Conservation (phyloP, 2,113 vertebrate species). For the Oreotrochilus melanogaster region DNA sequence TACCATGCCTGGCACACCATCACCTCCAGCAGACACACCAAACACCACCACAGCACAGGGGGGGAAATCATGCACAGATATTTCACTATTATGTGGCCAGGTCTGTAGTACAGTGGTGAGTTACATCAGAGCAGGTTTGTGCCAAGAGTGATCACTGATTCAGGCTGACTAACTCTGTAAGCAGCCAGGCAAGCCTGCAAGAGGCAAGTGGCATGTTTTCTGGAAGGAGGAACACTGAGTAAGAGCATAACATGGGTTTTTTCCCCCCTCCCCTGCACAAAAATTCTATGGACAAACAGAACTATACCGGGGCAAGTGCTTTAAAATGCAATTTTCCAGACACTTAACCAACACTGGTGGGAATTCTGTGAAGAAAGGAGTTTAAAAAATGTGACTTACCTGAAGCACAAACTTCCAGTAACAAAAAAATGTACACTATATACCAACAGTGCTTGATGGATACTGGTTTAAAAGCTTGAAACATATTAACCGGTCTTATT, state of each 20-base stretch:
- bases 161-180: slow-evolving; percentile 14
- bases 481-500: slow-evolving; percentile 50
- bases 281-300: slow-evolving; percentile 42
- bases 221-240: not conserved
- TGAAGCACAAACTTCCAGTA: slow-evolving; percentile 68
- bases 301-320: slow-evolving; percentile 59
- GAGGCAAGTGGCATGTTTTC: slow-evolving; percentile 16
- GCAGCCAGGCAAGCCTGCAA: slow-evolving; percentile 51
- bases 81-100: slow-evolving; percentile 65
- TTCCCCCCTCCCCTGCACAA: slow-evolving; percentile 11
- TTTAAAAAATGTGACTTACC: slow-evolving; percentile 69
- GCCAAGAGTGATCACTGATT: slow-evolving; percentile 26
- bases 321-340: slow-evolving; percentile 64
- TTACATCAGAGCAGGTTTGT: slow-evolving; percentile 35
- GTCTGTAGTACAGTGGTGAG: slow-evolving; percentile 75
- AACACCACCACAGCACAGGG: slow-evolving; percentile 70
- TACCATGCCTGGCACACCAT: slow-evolving; percentile 72
- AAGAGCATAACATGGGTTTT: not conserved
- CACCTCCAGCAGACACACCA: slow-evolving; percentile 69
- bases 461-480: slow-evolving; percentile 53
- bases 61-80: slow-evolving; percentile 78
- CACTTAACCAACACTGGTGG: slow-evolving; percentile 28
- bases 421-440: slow-evolving; percentile 55
- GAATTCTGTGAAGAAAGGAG: slow-evolving; percentile 55
- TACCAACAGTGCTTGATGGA: slow-evolving; percentile 74